Conservation (phyloP, 92 coral and sea anemone genomes). For the Galaxea fascicularis region DNA sequence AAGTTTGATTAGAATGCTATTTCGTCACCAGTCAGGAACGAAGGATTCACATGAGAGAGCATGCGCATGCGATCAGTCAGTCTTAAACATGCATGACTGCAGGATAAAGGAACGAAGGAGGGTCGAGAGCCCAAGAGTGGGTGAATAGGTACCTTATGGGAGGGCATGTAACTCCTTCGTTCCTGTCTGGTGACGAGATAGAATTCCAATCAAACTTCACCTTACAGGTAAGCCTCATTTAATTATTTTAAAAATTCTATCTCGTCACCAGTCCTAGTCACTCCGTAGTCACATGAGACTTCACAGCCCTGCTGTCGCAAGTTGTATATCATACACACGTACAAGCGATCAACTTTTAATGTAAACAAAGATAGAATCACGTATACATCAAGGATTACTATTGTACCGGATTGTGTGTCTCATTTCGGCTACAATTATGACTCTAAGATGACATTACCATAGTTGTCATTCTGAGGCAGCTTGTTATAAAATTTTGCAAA, state of each 20-base stretch:
- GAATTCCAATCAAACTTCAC: too few relatives aligned
- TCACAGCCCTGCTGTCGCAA: slow-evolving; percentile 28
- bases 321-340: background rate
- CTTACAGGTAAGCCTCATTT: too few relatives aligned
- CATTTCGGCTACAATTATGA: slow-evolving; percentile 11
- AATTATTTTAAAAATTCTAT: too few relatives aligned
- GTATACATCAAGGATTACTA: background rate
- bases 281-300: slow-evolving; percentile 43
- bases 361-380: slow-evolving; percentile 3
- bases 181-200: too few relatives aligned
- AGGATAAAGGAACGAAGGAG: slow-evolving; percentile 15
- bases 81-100: slow-evolving; percentile 27
- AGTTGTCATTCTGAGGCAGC: background rate
- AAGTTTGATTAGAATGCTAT: too few relatives aligned
- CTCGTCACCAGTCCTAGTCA: too few relatives aligned
- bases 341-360: background rate
- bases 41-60: slow-evolving; percentile 40
- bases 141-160: background rate
- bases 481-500: slow-evolving; percentile 55
- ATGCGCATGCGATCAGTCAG: slow-evolving; percentile 22
- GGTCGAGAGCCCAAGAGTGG: background rate
- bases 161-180: slow-evolving; percentile 39
- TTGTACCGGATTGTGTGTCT: background rate
- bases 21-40: too few relatives aligned
- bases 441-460: slow-evolving; percentile 3